These are phyloP conservation scores for Hipparchia semele DNA, from an alignment of 2,888 invertebrate genomes.

Conservation along the genomic window DNA sequence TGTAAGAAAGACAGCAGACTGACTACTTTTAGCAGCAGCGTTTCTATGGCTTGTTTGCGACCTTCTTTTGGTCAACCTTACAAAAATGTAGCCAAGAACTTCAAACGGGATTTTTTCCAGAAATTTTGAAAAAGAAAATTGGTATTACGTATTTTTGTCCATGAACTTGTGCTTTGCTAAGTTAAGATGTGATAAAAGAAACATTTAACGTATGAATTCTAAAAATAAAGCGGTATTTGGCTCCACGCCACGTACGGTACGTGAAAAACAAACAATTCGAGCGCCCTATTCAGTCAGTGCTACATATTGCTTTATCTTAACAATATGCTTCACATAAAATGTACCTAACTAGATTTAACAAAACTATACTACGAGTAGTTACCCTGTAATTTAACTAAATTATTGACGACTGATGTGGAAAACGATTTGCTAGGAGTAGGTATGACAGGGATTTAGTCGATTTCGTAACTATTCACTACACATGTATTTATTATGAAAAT, in stretches of 20 bases:
- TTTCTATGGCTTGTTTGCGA: too few species aligned
- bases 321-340: background rate
- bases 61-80: too few species aligned
- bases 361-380: too few species aligned
- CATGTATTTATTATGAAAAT: too few species aligned
- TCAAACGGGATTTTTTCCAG: background rate
- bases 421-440: too few species aligned
- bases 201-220: constrained; percentile 40
- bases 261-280: constrained; percentile 44
- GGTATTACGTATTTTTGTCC: constrained; percentile 22
- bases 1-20: too few species aligned
- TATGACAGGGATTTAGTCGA: too few species aligned
- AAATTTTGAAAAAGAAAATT: background rate
- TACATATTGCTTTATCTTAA: constrained; percentile 22
- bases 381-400: too few species aligned
- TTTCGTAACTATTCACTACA: too few species aligned
- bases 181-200: constrained; percentile 31
- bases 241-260: constrained; percentile 56
- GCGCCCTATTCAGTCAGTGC: constrained; percentile 11
- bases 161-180: constrained; percentile 35
- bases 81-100: background rate
- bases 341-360: too few species aligned
- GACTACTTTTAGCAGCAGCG: too few species aligned
- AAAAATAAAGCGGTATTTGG: constrained; percentile 59
- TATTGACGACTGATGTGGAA: too few species aligned